Evolutionary conservation across 2,888 invertebrate species (phyloP).

Genomic region (Drosophila prolongata): DNA sequence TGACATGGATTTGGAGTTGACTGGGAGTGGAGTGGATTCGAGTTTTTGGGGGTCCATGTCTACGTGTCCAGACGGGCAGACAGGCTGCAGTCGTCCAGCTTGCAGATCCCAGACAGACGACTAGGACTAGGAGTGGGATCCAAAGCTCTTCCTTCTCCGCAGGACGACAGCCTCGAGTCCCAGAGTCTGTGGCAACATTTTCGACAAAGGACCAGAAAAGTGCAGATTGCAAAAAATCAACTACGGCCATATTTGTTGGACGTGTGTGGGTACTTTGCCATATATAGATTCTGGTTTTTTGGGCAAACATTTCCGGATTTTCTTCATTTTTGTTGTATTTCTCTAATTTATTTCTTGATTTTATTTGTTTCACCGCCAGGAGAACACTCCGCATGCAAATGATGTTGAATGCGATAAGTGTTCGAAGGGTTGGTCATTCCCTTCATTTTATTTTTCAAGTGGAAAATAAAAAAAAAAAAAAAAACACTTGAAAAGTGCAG

Average conservation of each 20-base stretch:
- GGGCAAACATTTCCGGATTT: slow-evolving; percentile 63
- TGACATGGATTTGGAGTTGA: slow-evolving; percentile 48
- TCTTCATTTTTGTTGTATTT: slow-evolving; percentile 60
- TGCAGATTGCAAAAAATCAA: slow-evolving; percentile 80
- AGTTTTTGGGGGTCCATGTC: slow-evolving; percentile 9
- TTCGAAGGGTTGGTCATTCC: slow-evolving; percentile 68
- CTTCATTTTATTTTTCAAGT: slow-evolving; percentile 1
- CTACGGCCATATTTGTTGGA: slow-evolving; percentile 50
- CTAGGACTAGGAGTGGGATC: slow-evolving; percentile 5
- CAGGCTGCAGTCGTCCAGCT: slow-evolving; percentile 33
- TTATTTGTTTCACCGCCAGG: slow-evolving; percentile 70
- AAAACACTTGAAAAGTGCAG: slow-evolving; percentile 71
- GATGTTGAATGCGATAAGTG: slow-evolving; percentile 78
- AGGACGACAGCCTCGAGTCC: slow-evolving; percentile 10
- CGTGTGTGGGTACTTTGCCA: neutral
- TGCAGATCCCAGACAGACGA: slow-evolving; percentile 43
- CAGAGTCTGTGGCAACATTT: slow-evolving; percentile 70
- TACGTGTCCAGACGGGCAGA: slow-evolving; percentile 52
- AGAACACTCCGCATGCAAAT: slow-evolving; percentile 71
- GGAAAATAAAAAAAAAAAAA: slow-evolving; percentile 2
- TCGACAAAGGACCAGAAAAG: slow-evolving; percentile 75
- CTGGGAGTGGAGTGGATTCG: slow-evolving; percentile 1
- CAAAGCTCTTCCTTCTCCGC: neutral
- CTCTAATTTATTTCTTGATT: slow-evolving; percentile 81
- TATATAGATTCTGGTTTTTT: slow-evolving; percentile 20